A percentile compares a stretch with the other conserved stretches of the same genome.
These are phyloP conservation scores for Oeneis ivallda DNA, from an alignment of 2,888 invertebrate species.

Conservation along the genomic window DNA sequence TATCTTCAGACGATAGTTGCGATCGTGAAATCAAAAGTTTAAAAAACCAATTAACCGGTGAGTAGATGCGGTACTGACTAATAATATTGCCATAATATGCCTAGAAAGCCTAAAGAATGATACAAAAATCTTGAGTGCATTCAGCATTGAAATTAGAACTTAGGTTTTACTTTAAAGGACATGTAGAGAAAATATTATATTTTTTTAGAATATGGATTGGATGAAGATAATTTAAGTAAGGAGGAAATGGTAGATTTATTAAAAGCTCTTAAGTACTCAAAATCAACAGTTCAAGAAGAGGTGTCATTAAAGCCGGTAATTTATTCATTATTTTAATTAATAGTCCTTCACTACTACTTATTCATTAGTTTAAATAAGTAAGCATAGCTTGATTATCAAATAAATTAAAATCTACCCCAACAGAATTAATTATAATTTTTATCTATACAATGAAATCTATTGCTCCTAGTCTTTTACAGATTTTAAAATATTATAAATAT, in stretches of 20 bases:
- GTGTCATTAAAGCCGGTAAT: conserved; percentile 53
- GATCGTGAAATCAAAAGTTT: conserved; percentile 69
- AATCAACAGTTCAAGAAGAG: conserved; percentile 64
- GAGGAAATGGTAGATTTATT: conserved; percentile 75
- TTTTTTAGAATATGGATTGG: conserved; percentile 69
- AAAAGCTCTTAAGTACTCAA: conserved; percentile 71
- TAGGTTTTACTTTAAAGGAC: too few relatives aligned
- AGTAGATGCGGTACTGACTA: conserved; percentile 23
- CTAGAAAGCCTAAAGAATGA: too few relatives aligned
- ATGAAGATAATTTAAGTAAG: conserved; percentile 71
- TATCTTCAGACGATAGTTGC: conserved; percentile 70
- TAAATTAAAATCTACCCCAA: too few relatives aligned
- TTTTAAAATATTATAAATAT: too few relatives aligned
- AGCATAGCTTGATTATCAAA: too few relatives aligned
- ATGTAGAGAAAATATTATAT: neutral
- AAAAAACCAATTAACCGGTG: conserved; percentile 69
- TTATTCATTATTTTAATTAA: conserved; percentile 2
- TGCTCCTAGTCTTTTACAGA: too few relatives aligned
- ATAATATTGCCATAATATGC: neutral
- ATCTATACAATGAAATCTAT: too few relatives aligned
- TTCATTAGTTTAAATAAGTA: too few relatives aligned
- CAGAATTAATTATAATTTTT: too few relatives aligned
- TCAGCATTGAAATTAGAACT: too few relatives aligned
- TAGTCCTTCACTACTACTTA: too few relatives aligned
- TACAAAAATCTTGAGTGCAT: too few relatives aligned